These are phyloP conservation scores for Pseudococcus longispinus DNA, from an alignment of 2,888 invertebrate species.

Conservation along the genomic window DNA sequence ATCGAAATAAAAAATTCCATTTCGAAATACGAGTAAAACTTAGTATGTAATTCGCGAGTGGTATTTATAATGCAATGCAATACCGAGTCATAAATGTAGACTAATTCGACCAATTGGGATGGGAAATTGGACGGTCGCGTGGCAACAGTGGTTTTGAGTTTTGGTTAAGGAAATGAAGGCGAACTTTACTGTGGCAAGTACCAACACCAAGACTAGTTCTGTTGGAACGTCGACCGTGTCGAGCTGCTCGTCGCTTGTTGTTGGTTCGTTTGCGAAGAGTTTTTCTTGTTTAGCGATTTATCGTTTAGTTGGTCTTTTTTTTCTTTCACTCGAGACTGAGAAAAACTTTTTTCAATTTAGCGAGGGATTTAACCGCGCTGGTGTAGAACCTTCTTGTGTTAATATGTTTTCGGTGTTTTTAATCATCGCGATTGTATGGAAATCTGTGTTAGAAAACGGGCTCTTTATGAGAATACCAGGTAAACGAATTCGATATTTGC, in stretches of 20 bases:
- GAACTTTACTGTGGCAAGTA: neutral
- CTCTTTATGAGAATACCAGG: neutral
- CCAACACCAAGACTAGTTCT: conserved; percentile 43
- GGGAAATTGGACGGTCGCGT: neutral
- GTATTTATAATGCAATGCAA: neutral
- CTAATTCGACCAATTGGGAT: too few species aligned
- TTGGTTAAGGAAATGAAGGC: conserved; percentile 26
- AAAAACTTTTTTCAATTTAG: neutral
- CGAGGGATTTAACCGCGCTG: neutral
- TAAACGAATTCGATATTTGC: neutral
- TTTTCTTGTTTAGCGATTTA: neutral
- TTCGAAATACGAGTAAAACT: neutral
- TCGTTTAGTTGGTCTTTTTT: neutral
- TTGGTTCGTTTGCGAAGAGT: neutral
- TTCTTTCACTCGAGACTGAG: neutral
- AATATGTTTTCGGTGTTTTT: conserved; percentile 38
- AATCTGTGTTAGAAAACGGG: neutral
- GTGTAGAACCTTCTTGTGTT: neutral
- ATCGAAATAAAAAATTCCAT: neutral
- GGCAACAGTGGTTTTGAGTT: conserved; percentile 20
- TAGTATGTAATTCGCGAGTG: neutral
- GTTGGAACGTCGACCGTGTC: conserved; percentile 4
- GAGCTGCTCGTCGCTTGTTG: neutral
- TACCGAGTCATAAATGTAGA: neutral
- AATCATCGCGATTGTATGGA: neutral